A percentile compares a stretch with the other conserved stretches of the same genome.
These are phyloP conservation scores for Ptychadena robeensis DNA, from an alignment of 2,797 vertebrate genomes.

Conservation along the genomic window DNA sequence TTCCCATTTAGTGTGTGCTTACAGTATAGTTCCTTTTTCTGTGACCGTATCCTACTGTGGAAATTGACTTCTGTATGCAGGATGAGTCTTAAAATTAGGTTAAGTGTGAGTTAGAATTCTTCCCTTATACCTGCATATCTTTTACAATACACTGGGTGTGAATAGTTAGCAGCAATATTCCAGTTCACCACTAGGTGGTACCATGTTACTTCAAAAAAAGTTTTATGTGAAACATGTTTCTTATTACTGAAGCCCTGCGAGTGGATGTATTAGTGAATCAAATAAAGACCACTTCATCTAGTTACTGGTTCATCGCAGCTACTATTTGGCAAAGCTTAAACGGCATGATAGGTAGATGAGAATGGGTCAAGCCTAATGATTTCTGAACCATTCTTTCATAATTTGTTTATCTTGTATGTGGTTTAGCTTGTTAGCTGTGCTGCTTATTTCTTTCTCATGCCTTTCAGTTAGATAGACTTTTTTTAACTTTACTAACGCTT, in stretches of 20 bases:
- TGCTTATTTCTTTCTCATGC: not conserved
- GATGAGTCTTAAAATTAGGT: no score
- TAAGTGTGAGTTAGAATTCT: no score
- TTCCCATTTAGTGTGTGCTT: not conserved
- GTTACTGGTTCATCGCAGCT: not conserved
- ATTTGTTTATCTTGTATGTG: not conserved
- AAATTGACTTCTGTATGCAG: not conserved
- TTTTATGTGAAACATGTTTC: not conserved
- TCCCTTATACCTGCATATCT: not conserved
- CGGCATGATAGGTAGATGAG: not conserved
- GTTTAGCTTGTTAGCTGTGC: not conserved
- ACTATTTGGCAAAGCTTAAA: not conserved
- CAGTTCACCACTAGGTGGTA: conserved; percentile 26
- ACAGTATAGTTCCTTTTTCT: not conserved
- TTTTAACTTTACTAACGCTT: not conserved
- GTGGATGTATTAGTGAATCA: not conserved
- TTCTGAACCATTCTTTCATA: not conserved
- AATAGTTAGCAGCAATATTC: not conserved
- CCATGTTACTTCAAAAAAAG: conserved; percentile 1
- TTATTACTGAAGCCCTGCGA: not conserved
- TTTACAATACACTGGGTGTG: not conserved
- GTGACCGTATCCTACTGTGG: not conserved
- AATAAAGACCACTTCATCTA: not conserved
- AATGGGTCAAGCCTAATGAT: not conserved
- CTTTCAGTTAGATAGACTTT: not conserved